Evolutionary conservation across 92 coral and sea anemone species (phyloP), one percentile per base, ranked within the genome.

Genomic region (Umimayanthus chanpuru): DNA sequence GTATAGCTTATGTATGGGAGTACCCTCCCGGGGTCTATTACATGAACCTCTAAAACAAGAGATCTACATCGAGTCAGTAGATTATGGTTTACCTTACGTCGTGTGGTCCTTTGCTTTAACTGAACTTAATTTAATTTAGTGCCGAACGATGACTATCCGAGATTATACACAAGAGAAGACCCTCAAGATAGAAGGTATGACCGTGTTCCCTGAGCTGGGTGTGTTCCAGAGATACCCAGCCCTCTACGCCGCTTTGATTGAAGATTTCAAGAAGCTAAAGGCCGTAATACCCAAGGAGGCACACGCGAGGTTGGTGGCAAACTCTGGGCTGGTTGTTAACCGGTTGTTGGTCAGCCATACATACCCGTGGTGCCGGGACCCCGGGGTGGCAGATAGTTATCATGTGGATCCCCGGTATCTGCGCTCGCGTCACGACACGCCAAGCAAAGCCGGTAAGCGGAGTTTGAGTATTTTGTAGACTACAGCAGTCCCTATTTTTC

Each of bases 211-310:
- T 1, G 90, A 87, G 36, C 44, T 61, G 2, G 90, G 90, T 1
- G 81, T 30, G 7, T 87, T 87, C 86, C 29, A 87, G 77, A 86
- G 90, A 44, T 87, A 85, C 58, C 90, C 90, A 9, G 30, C 10
- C 9, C 77, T 87, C 20, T 38, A 73, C 75, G 38, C 38, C 18
- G 90, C 90, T 1, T 53, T 87, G 15, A 26, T 2, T n/a, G 86
- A 87, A 21, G 90, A 87, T 12, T 58, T 87, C 76, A 44, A 43
- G 43, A 79, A 87, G 38, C 77, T 87, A 32, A 87, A 87, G n/a
- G 32, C 75, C 12, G 85, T 77, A 9, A 67, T 87, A 2, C 90
- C 90, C 74, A 36, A 38, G 44, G 88, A 67, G 12, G 90, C 90
- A 3, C 41, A 47, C 18, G 38, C 21, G 7, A 76, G 58, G 20